phyloP scores from a whole-genome alignment of 2,797 vertebrate species.

The Brotula barbata region DNA sequence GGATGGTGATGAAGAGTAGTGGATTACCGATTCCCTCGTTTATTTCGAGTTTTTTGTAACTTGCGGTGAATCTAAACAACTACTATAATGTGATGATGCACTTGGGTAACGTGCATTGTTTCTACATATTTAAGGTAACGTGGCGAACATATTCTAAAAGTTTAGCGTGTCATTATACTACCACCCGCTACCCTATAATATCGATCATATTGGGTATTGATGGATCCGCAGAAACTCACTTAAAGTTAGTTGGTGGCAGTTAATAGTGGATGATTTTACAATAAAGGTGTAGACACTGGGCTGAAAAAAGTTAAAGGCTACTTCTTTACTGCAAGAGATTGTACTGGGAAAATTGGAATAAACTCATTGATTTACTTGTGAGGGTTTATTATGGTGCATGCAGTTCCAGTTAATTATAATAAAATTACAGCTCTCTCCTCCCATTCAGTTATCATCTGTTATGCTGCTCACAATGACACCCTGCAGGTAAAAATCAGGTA shows the following conservation, averaged over 20 bases:
- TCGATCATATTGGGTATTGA: conserved; percentile 6
- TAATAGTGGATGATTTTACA: conserved; percentile 29
- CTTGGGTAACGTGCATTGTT: conserved; percentile 30
- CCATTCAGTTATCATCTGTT: conserved; percentile 38
- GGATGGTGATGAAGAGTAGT: conserved; percentile 76
- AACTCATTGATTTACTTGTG: not conserved
- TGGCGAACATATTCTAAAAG: conserved; percentile 50
- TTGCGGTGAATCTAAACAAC: conserved; percentile 34
- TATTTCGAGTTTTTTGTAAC: conserved; percentile 49
- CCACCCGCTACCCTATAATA: conserved; percentile 7
- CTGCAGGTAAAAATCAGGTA: conserved; percentile 22
- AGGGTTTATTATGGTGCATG: conserved; percentile 13
- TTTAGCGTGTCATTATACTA: conserved; percentile 55
- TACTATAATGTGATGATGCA: conserved; percentile 24
- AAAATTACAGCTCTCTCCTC: conserved; percentile 37
- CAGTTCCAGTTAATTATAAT: conserved; percentile 43
- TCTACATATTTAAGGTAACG: conserved; percentile 26
- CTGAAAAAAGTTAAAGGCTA: conserved; percentile 42
- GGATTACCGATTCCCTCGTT: conserved; percentile 32
- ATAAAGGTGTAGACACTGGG: conserved; percentile 13
- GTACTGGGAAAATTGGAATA: not conserved
- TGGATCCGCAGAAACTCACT: conserved; percentile 16
- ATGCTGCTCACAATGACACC: conserved; percentile 30
- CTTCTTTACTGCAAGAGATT: conserved; percentile 8
- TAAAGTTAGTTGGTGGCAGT: conserved; percentile 10